Base-by-base conservation (phyloP, 2,113 vertebrate genomes). In the Pelecanoides urinatrix region DNA sequence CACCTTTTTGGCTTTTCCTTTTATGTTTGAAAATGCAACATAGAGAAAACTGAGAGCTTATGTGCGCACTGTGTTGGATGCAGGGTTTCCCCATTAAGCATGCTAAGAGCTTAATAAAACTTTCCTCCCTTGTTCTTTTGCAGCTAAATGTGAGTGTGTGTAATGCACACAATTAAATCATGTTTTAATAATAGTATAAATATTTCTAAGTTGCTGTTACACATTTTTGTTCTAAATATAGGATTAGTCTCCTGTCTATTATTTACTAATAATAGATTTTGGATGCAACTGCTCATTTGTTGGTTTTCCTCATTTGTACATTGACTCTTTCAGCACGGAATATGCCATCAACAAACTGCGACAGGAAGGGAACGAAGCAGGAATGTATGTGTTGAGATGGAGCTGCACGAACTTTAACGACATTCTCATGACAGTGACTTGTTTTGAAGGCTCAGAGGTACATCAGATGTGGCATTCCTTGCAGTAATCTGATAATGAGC, bases 341-440 rank as follows among this genome's bases (percentile, higher is more conserved):
- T 99, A 99, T 3, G 99, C 99, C 81, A 97, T 98, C 96, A 98
- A 98, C 95, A 99, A 99, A 80, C 95, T 99, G 78, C 98, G 99
- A 7, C 99, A 98, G 91, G 99, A 99, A 68, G 99, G 99, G 20
- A 99, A 99, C 0, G 98, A 99, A 59, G 99, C 99, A 44, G 99
- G 99, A 0, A 98, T 98, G 93, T 99, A 99, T 2, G 98, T 99
- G 65, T 93, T 99, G 92, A 98, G 99, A 53, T 99, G 99, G 99
- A 99, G 99, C 98, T 99, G 99, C 94, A 99, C 99, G 0, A 99
- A 99, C 87, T 99, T 99, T 38, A 98, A 99, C 96, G 98, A 98
- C 98, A 99, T 99, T 90, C 99, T 99, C 85, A 99, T 99, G 98
- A 99, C 99, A 1, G 99, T 99, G 91, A 98, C 99, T 34, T 99